Evolutionary conservation across 2,113 vertebrate genomes (phyloP), one percentile per base, ranked within the genome.

Genomic region (human (Homo sapiens)): DNA sequence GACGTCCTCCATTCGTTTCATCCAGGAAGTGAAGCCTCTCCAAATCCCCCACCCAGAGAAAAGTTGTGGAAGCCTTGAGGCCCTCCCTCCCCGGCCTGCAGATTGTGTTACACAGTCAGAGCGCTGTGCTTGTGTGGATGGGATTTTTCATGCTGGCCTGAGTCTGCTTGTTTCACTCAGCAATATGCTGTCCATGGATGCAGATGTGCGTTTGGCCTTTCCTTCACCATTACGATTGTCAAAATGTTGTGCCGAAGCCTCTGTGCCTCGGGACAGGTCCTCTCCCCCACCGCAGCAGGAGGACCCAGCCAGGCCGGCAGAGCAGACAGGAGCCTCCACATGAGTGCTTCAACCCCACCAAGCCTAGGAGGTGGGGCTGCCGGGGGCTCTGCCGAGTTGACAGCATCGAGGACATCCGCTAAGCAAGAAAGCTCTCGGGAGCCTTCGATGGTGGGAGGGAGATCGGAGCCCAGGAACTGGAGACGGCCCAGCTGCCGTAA

Each of bases 381-480:
- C 0, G 3, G 18, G 1, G 50, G 9, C 12, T n/a, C n/a, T 14
- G 79, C 11, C 1, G 3, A 40, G 70, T 0, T 10, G 5, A 0
- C 40, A 8, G 40, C 64, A 0, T 12, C 1, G 6, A 13, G 45
- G 7, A 0, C 6, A 0, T 8, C 35, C 0, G 8, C n/a, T 43
- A 6, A n/a, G 48, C 1, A 30, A 79, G 50, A 22, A 50, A 61
- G 86, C 70, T 55, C 85, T 7, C 12, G 0, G 45, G 83, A 12
- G 10, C 13, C 10, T 50, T 5, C 1, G 0, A 10, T 0, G 0
- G 12, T 0, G 13, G 4, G n/a, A 0, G 9, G 2, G 59, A 13
- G 35, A 1, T 6, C 0, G 0, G n/a, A 22, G 30, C 72, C 14
- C 3, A 0, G 23, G 18, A 25, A 12, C n/a, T 9, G 3, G 61